Conservation (phyloP, 2,113 vertebrate genomes). For the Cepphus grylle region DNA sequence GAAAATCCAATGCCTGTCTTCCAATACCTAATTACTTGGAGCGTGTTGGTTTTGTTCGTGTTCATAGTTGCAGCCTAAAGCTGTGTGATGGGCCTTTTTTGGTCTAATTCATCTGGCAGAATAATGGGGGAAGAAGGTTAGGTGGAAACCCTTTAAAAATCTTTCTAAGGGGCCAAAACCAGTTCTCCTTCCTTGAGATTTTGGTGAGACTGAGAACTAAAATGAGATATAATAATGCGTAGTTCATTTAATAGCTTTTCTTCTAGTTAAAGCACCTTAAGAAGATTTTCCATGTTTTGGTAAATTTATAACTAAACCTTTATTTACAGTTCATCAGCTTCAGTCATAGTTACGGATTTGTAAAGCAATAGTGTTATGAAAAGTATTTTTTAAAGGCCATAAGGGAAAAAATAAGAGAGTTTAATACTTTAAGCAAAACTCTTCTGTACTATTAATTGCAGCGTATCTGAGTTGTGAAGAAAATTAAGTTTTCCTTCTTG, state of each 20-base stretch:
- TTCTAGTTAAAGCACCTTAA: background rate
- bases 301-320: background rate
- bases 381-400: background rate
- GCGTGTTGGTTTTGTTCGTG: fast-evolving
- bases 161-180: background rate
- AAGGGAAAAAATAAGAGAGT: background rate
- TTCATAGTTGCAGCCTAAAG: background rate
- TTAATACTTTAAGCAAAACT: background rate
- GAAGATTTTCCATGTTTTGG: background rate
- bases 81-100: background rate
- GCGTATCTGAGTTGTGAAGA: background rate
- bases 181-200: background rate
- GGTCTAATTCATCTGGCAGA: background rate
- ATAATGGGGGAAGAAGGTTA: background rate
- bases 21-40: background rate
- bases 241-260: background rate
- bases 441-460: background rate
- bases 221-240: background rate
- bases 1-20: background rate
- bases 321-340: background rate
- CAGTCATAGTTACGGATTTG: background rate
- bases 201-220: background rate
- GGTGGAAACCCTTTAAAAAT: background rate
- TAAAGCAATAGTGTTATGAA: background rate
- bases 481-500: background rate